Percentiles rank a stretch among this genome's conserved stretches.
Conservation (phyloP, 2,797 vertebrate genomes). For the Pampus argenteus region DNA sequence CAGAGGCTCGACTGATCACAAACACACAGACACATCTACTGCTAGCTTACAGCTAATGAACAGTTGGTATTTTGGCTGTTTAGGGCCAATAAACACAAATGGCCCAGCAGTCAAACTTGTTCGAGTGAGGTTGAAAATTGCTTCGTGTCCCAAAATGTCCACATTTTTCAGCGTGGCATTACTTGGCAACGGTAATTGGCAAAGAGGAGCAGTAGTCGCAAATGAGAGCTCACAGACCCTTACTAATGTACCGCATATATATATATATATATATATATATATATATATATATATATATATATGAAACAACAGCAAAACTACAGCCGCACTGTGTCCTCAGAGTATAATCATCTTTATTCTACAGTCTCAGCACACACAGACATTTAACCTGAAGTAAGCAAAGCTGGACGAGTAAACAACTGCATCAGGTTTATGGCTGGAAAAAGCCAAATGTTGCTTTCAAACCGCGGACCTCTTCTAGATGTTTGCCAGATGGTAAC, state of each 20-base stretch:
- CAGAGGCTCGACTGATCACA: not conserved
- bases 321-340: not conserved
- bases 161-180: not conserved
- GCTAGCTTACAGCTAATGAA: not conserved
- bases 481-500: constrained; percentile 59
- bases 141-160: not conserved
- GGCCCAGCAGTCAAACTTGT: no score
- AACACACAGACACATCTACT: not conserved
- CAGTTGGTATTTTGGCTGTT: not conserved
- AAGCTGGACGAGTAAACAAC: constrained; percentile 7
- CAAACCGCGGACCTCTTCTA: constrained; percentile 31
- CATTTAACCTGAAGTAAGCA: not conserved
- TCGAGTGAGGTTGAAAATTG: no score
- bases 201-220: constrained; percentile 22
- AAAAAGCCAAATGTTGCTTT: constrained; percentile 22
- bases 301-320: not conserved
- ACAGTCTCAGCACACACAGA: not conserved
- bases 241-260: not conserved
- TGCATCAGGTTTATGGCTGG: constrained; percentile 20
- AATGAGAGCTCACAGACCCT: constrained; percentile 9
- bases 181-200: not conserved
- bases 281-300: not conserved
- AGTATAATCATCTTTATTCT: constrained; percentile 2
- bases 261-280: no score
- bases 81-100: not conserved